Percentiles rank a stretch among this genome's conserved stretches.
phyloP scores from a whole-genome alignment of 1,140 invertebrate genomes.

The Panonychus citri region DNA sequence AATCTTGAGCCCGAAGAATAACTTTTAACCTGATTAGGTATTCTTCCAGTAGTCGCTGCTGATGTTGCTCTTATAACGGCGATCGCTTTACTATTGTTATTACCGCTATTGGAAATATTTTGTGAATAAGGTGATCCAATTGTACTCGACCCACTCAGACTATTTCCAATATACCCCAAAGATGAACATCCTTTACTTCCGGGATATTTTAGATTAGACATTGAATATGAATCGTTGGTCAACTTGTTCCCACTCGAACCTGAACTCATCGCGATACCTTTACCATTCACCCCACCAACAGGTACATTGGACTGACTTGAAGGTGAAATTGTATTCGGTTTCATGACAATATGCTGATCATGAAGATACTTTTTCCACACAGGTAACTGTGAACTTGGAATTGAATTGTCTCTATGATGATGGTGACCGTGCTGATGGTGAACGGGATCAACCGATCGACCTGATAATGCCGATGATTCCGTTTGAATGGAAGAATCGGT shows the following conservation, averaged over 20 bases:
- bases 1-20: conserved; percentile 1
- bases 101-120: too few relatives aligned
- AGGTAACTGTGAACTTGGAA: not conserved
- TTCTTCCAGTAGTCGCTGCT: not conserved
- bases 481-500: conserved; percentile 2
- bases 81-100: not conserved
- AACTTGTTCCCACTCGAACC: not conserved
- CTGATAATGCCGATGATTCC: not conserved
- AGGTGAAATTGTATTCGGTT: not conserved
- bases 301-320: too few relatives aligned
- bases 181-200: not conserved
- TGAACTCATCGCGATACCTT: too few relatives aligned
- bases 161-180: too few relatives aligned
- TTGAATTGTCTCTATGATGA: too few relatives aligned
- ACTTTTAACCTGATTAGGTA: not conserved
- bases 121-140: too few relatives aligned
- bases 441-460: too few relatives aligned
- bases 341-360: conserved; percentile 1
- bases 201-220: not conserved
- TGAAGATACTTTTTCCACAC: not conserved
- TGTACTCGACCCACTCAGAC: too few relatives aligned
- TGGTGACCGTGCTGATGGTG: too few relatives aligned
- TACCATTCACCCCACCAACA: too few relatives aligned
- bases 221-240: too few relatives aligned
- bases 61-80: not conserved